Conservation (phyloP, 2,888 invertebrate species). For the Drosophila gaucha region DNA sequence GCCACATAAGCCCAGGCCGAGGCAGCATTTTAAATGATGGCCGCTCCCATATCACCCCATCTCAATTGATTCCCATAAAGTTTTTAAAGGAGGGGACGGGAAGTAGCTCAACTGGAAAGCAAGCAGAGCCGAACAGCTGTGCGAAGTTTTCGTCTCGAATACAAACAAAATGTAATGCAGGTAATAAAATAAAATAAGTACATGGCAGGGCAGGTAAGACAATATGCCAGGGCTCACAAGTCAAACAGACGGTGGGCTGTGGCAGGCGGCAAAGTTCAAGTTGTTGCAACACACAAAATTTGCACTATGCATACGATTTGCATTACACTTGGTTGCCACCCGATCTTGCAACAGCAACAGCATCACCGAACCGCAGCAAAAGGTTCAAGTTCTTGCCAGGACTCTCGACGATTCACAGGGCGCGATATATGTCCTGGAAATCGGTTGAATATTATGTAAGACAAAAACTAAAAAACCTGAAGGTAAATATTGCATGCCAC, state of each 20-base stretch:
- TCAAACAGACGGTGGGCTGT: constrained; percentile 61
- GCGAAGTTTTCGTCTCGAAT: constrained; percentile 33
- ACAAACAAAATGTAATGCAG: constrained; percentile 48
- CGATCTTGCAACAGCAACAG: constrained; percentile 22
- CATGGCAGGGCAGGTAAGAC: constrained; percentile 58
- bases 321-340: constrained; percentile 53
- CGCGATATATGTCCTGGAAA: constrained; percentile 42
- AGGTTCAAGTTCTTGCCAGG: constrained; percentile 9
- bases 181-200: constrained; percentile 60
- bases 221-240: constrained; percentile 67
- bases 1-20: constrained; percentile 45
- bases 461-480: constrained; percentile 36
- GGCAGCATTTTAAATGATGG: constrained; percentile 57
- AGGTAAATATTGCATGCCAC: constrained; percentile 41
- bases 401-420: constrained; percentile 16
- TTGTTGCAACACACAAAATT: constrained; percentile 59
- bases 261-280: constrained; percentile 33
- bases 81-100: constrained; percentile 6
- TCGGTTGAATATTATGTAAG: constrained; percentile 65
- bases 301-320: constrained; percentile 74
- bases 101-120: constrained; percentile 29
- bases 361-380: constrained; percentile 14
- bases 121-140: constrained; percentile 19
- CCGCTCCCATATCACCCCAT: not conserved
- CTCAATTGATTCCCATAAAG: constrained; percentile 28